Evolutionary conservation across 2,797 vertebrate species (phyloP), one percentile per base, ranked within the genome.

Genomic region (Sebastes goodei): DNA sequence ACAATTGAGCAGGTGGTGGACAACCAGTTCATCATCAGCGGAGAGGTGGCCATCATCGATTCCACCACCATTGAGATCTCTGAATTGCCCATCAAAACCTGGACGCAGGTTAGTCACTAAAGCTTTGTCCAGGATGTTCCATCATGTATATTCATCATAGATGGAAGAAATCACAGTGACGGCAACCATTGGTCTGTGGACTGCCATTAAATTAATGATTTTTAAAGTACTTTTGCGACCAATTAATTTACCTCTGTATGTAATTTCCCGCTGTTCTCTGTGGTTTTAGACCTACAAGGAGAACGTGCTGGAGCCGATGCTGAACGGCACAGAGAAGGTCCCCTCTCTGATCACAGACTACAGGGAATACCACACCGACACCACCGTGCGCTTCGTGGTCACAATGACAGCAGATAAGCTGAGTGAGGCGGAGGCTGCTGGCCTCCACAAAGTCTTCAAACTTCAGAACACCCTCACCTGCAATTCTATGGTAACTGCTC

Each of bases 371-470:
- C 98, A 99, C 94, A 99, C 99, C 0, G 99, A 99, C 87, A 96
- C 97, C 46, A 99, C 98, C 0, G 99, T 99, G 77, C 98, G 95
- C 80, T 99, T 99, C 14, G 70, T 97, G 59, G 91, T 99, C 81
- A 99, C 97, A 93, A 98, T 99, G 98, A 93, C 96, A 0, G 96
- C 96, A 57, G 96, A 97, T 83, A 98, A 98, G 84, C 93, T 99
- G 73, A 91, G 75, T 2, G 97, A 99, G 90, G 97, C 96, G 0
- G 96, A 99, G 82, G 95, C 96, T 56, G 96, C 85, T 0, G 98
- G 98, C 14, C 94, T 99, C 60, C 99, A 99, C 85, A 99, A 99
- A 94, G 96, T 99, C 92, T 99, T 99, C 94, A 99, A 99, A 86
- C 97, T 99, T 38, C 98, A 99, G 84, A 96, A 87, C 76, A 83